Base-by-base conservation (phyloP, 2,113 vertebrate genomes). In the Macquaria australasica region DNA sequence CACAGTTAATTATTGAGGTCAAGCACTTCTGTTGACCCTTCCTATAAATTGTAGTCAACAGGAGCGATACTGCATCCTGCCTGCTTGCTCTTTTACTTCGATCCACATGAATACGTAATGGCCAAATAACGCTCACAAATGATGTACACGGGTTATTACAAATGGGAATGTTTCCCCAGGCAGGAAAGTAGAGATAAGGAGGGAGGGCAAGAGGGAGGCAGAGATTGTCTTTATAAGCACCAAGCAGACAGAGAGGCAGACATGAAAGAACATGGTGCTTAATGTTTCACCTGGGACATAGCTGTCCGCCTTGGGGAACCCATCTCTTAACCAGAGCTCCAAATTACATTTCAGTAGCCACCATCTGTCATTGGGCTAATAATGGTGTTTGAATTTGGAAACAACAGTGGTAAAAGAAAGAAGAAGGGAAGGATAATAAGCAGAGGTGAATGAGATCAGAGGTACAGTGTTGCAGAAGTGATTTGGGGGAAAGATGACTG, bases 311-410 rank as follows among this genome's bases (percentile, higher is more conserved):
- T 70, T 60, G 18, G 45, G 76, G 72, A 73, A 56, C 20, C 16
- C 11, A 9, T 73, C 66, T 91, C 60, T 43, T 34, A 79, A 79
- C 50, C 77, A 70, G 39, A 76, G 51, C 56, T 50, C 50, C 31
- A 88, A 86, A 92, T 91, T 82, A 82, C 76, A 89, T 88, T 89
- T 86, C 56, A 73, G 67, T 21, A 25, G 34, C 15, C 1, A 2
- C 55, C 34, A 72, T 85, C 28, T 0, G 53, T 83, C 60, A 79
- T 0, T 59, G 55, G 56, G 69, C 68, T 58, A 80, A 85, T 83
- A 84, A 77, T 37, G 20, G 34, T 59, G 72, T 56, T 82, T 71
- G 39, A 78, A 73, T 78, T 73, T 80, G 31, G 71, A 84, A 73
- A 83, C 64, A 84, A 73, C 48, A 28, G 34, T 21, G 55, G 10